These are phyloP conservation scores for Lordiphosa collinella DNA, from an alignment of 1,140 invertebrate genomes.

Conservation along the genomic window DNA sequence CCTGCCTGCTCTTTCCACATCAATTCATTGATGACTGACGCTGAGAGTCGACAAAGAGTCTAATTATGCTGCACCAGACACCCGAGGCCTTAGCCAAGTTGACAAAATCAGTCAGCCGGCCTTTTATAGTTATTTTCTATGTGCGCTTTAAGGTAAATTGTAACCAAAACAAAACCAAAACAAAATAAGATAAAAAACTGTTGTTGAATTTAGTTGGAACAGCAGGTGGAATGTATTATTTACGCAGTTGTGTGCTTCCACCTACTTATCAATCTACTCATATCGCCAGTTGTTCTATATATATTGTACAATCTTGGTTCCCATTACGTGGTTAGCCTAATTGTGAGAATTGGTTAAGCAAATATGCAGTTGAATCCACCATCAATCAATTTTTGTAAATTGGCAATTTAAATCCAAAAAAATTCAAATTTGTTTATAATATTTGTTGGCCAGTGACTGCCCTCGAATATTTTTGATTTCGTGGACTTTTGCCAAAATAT, in stretches of 20 bases:
- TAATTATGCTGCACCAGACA: conserved; percentile 24
- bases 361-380: no score
- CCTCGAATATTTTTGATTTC: no score
- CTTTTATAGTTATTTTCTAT: no score
- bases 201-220: neutral
- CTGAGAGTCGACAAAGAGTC: conserved; percentile 25
- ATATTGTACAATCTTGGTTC: neutral
- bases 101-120: conserved; percentile 5
- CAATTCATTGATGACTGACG: conserved; percentile 31
- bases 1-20: conserved; percentile 41
- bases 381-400: no score
- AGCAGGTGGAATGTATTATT: conserved; percentile 20
- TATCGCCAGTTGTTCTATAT: conserved; percentile 1
- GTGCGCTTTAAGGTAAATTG: conserved; percentile 31
- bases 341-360: no score
- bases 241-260: conserved; percentile 19
- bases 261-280: neutral
- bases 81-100: conserved; percentile 5
- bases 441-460: no score
- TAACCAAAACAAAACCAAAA: conserved; percentile 15
- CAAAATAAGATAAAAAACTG: neutral
- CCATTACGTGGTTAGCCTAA: neutral
- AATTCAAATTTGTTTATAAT: no score
- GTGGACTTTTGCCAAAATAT: no score
- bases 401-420: no score